Percentiles rank a stretch among this genome's conserved stretches.
Evolutionary conservation across 1,140 invertebrate species (phyloP).

Genomic region (Drosophila nannoptera): DNA sequence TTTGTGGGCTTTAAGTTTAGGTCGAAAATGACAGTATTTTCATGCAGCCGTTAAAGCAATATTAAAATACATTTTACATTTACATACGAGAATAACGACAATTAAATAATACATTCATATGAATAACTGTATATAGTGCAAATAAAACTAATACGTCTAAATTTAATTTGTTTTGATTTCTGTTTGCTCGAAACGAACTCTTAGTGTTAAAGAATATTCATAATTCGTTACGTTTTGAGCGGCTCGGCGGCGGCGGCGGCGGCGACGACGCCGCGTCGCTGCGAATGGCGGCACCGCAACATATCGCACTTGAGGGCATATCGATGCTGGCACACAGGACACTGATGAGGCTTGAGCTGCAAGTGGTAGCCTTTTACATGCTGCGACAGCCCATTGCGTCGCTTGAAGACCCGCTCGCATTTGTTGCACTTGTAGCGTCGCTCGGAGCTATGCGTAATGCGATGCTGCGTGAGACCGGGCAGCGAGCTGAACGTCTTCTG

Average conservation of each 20-base stretch:
- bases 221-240: neutral
- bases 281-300: conserved; percentile 72
- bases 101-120: conserved; percentile 39
- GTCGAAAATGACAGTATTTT: conserved; percentile 59
- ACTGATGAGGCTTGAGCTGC: conserved; percentile 70
- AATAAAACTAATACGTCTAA: conserved; percentile 21
- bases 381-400: conserved; percentile 69
- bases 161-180: neutral
- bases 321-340: conserved; percentile 67
- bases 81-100: conserved; percentile 48
- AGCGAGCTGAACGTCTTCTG: conserved; percentile 58
- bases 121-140: conserved; percentile 65
- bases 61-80: conserved; percentile 29
- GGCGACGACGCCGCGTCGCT: conserved; percentile 25
- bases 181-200: neutral
- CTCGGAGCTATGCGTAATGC: conserved; percentile 69
- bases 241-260: neutral
- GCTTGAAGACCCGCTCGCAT: conserved; percentile 70
- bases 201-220: neutral
- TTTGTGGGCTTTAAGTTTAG: conserved; percentile 30
- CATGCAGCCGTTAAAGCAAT: conserved; percentile 62
- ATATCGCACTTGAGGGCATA: conserved; percentile 78
- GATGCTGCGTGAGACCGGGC: conserved; percentile 68
- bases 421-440: conserved; percentile 66
- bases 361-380: conserved; percentile 74